phyloP scores from a whole-genome alignment of 2,113 vertebrate species.

The Osmerus mordax region DNA sequence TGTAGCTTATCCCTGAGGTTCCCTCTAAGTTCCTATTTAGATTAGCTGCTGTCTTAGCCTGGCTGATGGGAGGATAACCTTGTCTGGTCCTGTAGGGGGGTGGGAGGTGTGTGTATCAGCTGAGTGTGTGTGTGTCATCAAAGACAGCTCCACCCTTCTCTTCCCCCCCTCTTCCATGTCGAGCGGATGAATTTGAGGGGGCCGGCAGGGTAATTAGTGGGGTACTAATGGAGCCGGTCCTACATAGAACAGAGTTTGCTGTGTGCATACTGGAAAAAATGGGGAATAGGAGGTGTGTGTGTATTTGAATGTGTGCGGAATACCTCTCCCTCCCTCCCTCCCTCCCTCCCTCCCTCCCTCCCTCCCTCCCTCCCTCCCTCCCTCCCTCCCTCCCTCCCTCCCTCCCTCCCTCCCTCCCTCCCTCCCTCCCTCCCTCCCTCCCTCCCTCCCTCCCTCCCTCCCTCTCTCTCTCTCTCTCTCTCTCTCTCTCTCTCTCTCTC shows the following conservation, averaged over 20 bases:
- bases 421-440: too few relatives aligned
- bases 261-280: not conserved
- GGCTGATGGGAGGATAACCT: constrained; percentile 26
- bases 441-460: too few relatives aligned
- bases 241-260: constrained; percentile 17
- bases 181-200: not conserved
- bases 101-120: not conserved
- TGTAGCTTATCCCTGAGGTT: constrained; percentile 30
- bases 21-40: constrained; percentile 34
- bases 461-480: too few relatives aligned
- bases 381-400: too few relatives aligned
- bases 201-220: not conserved
- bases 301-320: not conserved
- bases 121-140: not conserved
- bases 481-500: too few relatives aligned
- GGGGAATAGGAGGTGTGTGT: constrained; percentile 2
- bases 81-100: constrained; percentile 9
- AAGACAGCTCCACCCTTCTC: not conserved
- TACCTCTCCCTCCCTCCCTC: too few relatives aligned
- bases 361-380: too few relatives aligned
- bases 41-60: constrained; percentile 35
- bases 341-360: too few relatives aligned
- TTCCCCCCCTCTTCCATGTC: not conserved
- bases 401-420: too few relatives aligned
- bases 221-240: constrained; percentile 9